Evolutionary conservation across 1,140 invertebrate species (phyloP), one percentile per base, ranked within the genome.

Genomic region (Chironomus tepperi): DNA sequence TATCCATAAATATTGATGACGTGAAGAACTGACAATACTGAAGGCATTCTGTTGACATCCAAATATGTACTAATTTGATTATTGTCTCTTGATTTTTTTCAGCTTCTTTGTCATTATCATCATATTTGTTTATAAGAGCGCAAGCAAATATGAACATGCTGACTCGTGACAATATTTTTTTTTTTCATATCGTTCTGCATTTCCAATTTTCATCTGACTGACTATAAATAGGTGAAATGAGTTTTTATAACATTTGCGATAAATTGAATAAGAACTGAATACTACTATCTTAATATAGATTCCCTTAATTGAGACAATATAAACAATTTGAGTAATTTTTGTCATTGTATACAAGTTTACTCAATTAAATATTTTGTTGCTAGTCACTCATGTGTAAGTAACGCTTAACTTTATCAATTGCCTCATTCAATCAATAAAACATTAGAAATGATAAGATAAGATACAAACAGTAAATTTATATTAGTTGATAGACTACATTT

Each of bases 31-130:
- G 24, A 34, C 24, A 34, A 34, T 1, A 34, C 43, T 47, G 43
- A 47, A 47, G 24, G 15, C 43, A 47, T 47, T 47, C 43, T 15
- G 15, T 10, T 10, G 43, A 47, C 16, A 67, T 18, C 64, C 64
- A 67, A 67, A 67, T 67, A 67, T 15, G 64, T 18, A 67, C 64
- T 67, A 67, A 67, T 67, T 67, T 67, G 64, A 67, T 67, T 67
- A 67, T 67, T 67, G 64, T 67, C n/a, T 15, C 15, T 18, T n/a
- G 64, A 15, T 67, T 67, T 18, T n/a, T n/a, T 57, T 12, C 10
- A 57, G 9, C 9, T 16, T 67, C n/a, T 47, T 47, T 47, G 43
- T 47, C 43, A 9, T 47, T 9, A 47, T 47, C 9, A 47, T 47
- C n/a, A 67, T 67, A 67, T 15, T 67, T 67, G 64, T n/a, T 7